Percentiles rank a stretch among this genome's conserved stretches.
These are phyloP conservation scores for Fregata magnificens DNA, from an alignment of 2,113 vertebrate genomes.

Conservation along the genomic window DNA sequence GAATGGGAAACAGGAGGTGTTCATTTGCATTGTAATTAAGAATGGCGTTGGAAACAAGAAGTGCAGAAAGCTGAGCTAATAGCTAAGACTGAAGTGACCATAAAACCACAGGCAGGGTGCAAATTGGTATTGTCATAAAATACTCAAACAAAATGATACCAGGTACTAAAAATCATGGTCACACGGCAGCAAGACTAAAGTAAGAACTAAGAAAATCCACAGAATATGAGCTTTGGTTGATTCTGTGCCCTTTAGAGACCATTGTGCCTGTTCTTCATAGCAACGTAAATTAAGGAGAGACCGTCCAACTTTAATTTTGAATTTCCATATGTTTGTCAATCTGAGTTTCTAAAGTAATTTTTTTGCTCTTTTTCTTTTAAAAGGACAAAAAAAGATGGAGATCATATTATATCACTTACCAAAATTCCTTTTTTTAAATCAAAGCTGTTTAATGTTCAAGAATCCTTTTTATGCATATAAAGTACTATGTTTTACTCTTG, in stretches of 20 bases:
- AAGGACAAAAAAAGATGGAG: not conserved
- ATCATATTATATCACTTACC: conserved; percentile 4
- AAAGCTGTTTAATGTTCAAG: conserved; percentile 31
- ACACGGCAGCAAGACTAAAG: not conserved
- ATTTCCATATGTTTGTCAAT: conserved; percentile 5
- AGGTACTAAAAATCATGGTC: not conserved
- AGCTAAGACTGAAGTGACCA: not conserved
- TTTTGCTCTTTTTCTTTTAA: not conserved
- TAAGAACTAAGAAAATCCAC: not conserved
- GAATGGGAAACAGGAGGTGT: not conserved
- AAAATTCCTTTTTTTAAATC: conserved; percentile 11
- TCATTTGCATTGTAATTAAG: not conserved
- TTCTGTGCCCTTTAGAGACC: not conserved
- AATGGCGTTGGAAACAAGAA: not conserved
- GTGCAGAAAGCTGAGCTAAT: not conserved
- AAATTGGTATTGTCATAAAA: not conserved
- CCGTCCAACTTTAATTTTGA: not conserved
- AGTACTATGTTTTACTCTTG: not conserved
- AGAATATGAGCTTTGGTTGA: not conserved
- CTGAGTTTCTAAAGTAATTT: not conserved
- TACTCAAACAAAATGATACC: not conserved
- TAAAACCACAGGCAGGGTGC: not conserved
- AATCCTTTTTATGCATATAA: not conserved
- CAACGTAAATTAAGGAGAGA: not conserved
- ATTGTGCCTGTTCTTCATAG: not conserved